Conservation (phyloP, 1,140 invertebrate species). For the Linepithema humile region DNA sequence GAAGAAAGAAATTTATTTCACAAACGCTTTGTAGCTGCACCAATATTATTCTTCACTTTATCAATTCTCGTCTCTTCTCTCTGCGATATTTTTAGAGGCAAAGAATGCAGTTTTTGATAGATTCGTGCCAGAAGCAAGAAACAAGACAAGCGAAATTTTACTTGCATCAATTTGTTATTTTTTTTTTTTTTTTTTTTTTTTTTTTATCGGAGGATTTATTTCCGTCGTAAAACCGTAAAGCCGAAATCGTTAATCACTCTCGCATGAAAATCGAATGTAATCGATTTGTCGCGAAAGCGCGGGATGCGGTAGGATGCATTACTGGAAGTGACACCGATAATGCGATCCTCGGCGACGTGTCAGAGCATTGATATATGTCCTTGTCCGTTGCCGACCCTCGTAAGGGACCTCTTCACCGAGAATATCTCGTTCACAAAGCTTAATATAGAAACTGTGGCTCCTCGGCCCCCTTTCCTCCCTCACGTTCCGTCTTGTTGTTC, state of each 20-base stretch:
- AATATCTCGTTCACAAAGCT: slow-evolving; percentile 59
- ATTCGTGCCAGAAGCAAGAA: background rate
- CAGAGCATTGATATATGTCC: slow-evolving; percentile 33
- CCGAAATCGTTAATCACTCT: slow-evolving; percentile 17
- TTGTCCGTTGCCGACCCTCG: slow-evolving; percentile 31
- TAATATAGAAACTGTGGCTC: slow-evolving; percentile 37
- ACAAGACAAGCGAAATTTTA: background rate
- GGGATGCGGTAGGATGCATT: slow-evolving; percentile 41
- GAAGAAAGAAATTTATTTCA: background rate
- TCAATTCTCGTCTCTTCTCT: background rate
- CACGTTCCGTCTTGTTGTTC: slow-evolving; percentile 42
- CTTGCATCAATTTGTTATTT: background rate
- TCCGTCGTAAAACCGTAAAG: too few species aligned
- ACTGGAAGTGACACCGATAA: slow-evolving; percentile 44
- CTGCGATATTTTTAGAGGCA: background rate
- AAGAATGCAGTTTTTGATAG: background rate
- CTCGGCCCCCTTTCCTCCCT: slow-evolving; percentile 5
- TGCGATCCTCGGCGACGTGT: slow-evolving; percentile 56
- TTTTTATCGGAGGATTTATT: too few species aligned
- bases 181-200: too few species aligned
- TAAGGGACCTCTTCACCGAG: slow-evolving; percentile 24
- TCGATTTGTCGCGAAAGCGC: slow-evolving; percentile 11
- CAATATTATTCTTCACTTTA: background rate
- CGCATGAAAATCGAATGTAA: slow-evolving; percentile 27
- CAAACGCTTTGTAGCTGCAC: background rate